A percentile compares a stretch with the other conserved stretches of the same genome.
phyloP scores from a whole-genome alignment of 2,797 vertebrate genomes.

The Hoplostethus mediterraneus region DNA sequence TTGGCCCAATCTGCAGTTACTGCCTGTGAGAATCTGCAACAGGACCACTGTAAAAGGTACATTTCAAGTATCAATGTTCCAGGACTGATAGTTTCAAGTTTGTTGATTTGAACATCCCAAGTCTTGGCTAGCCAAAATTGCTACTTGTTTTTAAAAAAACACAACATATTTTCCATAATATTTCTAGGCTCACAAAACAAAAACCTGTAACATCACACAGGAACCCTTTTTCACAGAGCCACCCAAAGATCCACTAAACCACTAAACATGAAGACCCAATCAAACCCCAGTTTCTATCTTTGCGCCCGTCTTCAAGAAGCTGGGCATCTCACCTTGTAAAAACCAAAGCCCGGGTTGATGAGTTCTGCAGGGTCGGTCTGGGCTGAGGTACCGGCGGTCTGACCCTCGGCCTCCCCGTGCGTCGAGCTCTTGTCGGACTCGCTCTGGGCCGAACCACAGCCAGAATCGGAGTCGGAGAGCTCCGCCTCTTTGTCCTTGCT shows the following conservation, averaged over 20 bases:
- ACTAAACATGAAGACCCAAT: background rate
- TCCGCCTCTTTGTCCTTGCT: conserved; percentile 91
- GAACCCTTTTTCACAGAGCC: too few relatives aligned
- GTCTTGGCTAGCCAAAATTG: too few relatives aligned
- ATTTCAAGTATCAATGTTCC: too few relatives aligned
- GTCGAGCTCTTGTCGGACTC: conserved; percentile 96
- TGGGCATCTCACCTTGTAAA: conserved; percentile 88
- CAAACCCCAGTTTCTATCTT: background rate
- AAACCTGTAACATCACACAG: too few relatives aligned
- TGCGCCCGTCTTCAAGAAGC: background rate
- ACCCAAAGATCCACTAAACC: background rate
- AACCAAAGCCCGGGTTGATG: conserved; percentile 87
- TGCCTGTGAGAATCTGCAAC: too few relatives aligned
- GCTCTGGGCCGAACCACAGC: conserved; percentile 93
- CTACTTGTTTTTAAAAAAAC: too few relatives aligned
- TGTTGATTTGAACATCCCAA: too few relatives aligned
- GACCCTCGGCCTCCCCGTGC: conserved; percentile 87
- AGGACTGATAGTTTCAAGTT: too few relatives aligned
- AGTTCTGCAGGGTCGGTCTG: conserved; percentile 69
- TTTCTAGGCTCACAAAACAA: too few relatives aligned
- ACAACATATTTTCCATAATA: too few relatives aligned
- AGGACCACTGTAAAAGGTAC: too few relatives aligned
- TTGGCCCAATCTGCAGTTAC: too few relatives aligned
- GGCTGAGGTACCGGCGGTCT: conserved; percentile 83
- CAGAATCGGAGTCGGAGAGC: conserved; percentile 95